Evolutionary conservation across 2,888 invertebrate species (phyloP).

Genomic region (Incurvaria masculella): DNA sequence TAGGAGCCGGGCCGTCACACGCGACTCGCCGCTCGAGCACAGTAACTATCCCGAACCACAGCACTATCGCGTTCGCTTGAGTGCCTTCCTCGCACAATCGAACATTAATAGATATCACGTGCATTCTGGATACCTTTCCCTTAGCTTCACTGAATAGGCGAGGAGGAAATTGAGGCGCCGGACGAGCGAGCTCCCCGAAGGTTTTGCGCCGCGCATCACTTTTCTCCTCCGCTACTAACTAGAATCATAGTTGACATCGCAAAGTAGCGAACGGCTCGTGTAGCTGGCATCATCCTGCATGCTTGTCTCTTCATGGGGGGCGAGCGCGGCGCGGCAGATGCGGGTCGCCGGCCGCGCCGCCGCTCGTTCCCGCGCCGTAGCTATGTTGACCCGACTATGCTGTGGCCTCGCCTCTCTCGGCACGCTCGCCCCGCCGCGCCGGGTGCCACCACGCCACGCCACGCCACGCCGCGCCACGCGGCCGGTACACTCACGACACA

Average conservation of each 20-base stretch:
- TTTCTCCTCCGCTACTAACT: background rate
- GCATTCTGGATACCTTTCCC: conserved; percentile 59
- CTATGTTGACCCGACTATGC: background rate
- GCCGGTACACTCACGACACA: conserved; percentile 28
- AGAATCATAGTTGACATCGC: background rate
- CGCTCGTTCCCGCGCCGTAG: background rate
- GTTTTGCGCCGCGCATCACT: conserved; percentile 19
- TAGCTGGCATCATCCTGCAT: background rate
- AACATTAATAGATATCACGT: conserved; percentile 45
- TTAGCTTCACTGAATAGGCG: conserved; percentile 39
- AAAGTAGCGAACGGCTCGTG: too few species aligned
- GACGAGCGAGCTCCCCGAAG: too few species aligned
- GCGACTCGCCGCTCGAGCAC: conserved; percentile 24
- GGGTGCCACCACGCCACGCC: background rate
- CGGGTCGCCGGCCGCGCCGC: conserved; percentile 3
- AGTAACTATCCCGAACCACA: conserved; percentile 13
- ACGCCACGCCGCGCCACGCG: conserved; percentile 2
- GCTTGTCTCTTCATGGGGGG: background rate
- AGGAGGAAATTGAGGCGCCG: conserved; percentile 22
- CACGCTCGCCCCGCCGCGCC: conserved; percentile 1
- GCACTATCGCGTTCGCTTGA: background rate
- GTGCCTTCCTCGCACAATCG: conserved; percentile 27
- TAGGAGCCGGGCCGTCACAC: conserved; percentile 28
- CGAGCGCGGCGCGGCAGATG: background rate
- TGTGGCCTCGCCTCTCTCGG: background rate